Percentiles rank a stretch among this genome's conserved stretches.
These are phyloP conservation scores for Diarsia dahlii DNA, from an alignment of 2,888 invertebrate genomes.

Conservation along the genomic window DNA sequence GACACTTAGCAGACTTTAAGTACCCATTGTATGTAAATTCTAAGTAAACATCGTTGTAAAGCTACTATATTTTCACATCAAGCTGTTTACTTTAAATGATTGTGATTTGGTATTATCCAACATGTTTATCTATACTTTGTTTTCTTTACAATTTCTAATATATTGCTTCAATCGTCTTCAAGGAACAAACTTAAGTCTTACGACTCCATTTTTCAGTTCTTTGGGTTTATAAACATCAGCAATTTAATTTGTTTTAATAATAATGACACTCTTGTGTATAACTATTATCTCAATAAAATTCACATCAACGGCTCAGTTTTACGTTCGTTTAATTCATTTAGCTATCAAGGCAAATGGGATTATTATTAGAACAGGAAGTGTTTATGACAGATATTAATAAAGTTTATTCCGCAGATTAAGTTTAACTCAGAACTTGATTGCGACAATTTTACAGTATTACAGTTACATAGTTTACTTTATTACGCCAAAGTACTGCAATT, in stretches of 20 bases:
- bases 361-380: conserved; percentile 15
- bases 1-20: conserved; percentile 42
- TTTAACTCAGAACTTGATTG: conserved; percentile 8
- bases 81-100: conserved; percentile 15
- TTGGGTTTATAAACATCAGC: not conserved
- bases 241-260: not conserved
- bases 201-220: not conserved
- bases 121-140: not conserved
- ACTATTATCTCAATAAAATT: conserved; percentile 3
- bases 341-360: not conserved
- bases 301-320: conserved; percentile 8
- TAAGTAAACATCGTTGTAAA: conserved; percentile 31
- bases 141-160: not conserved
- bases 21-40: conserved; percentile 37
- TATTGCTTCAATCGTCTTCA: not conserved
- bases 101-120: conserved; percentile 14
- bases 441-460: conserved; percentile 1
- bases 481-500: conserved; percentile 13
- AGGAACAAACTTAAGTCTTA: not conserved
- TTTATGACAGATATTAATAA: conserved; percentile 18
- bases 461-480: conserved; percentile 15
- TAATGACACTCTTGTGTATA: not conserved
- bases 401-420: conserved; percentile 7
- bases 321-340: conserved; percentile 11
- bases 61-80: conserved; percentile 22